phyloP scores from a whole-genome alignment of 2,113 vertebrate genomes.

The Aramus guarauna region DNA sequence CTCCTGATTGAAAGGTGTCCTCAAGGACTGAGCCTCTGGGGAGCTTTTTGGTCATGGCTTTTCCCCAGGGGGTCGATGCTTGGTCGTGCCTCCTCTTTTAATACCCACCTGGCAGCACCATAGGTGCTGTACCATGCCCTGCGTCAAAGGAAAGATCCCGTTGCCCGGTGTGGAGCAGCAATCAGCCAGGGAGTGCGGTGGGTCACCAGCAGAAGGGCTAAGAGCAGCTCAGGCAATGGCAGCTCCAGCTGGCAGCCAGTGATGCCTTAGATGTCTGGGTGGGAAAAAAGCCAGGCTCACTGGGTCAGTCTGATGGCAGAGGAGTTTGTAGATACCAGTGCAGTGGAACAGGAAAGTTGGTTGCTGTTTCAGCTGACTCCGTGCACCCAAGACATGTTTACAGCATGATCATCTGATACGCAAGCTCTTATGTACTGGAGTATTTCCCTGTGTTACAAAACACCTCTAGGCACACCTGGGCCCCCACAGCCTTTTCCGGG shows the following conservation, averaged over 20 bases:
- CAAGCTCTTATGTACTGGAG: neutral
- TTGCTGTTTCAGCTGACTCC: neutral
- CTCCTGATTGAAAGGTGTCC: neutral
- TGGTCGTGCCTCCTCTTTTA: neutral
- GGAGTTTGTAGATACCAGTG: neutral
- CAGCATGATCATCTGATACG: fast-evolving
- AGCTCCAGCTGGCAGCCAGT: neutral
- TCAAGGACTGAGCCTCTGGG: neutral
- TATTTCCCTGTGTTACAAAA: neutral
- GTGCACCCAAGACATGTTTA: neutral
- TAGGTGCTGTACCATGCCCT: neutral
- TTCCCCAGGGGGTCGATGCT: neutral
- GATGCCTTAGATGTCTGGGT: too few species aligned
- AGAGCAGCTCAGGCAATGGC: neutral
- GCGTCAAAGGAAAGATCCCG: neutral
- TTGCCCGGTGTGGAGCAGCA: neutral
- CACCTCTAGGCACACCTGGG: neutral
- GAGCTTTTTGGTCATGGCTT: neutral
- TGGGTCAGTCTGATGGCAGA: neutral
- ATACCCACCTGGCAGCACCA: neutral
- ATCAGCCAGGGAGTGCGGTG: neutral
- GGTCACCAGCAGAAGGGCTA: neutral
- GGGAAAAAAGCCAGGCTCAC: neutral
- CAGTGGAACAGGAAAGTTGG: neutral
- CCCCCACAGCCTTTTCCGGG: neutral